A percentile compares a stretch with the other conserved stretches of the same genome.
These are phyloP conservation scores for Heptranchias perlo DNA, from an alignment of 2,113 vertebrate species.

Conservation along the genomic window DNA sequence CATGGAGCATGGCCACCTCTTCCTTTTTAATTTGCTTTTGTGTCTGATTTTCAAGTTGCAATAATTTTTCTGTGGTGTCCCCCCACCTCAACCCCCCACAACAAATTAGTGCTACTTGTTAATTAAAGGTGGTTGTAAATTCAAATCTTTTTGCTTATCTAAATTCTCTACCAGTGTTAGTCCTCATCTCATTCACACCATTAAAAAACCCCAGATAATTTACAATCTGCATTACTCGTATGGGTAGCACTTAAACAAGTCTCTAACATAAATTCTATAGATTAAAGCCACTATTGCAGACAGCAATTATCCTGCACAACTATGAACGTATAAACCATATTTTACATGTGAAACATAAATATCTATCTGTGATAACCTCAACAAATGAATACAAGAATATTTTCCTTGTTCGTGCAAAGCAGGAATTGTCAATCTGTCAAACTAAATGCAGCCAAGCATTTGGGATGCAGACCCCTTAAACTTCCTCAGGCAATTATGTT, in stretches of 20 bases:
- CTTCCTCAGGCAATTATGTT: neutral
- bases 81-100: no score
- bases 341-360: neutral
- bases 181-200: neutral
- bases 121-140: neutral
- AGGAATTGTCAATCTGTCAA: neutral
- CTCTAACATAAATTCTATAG: neutral
- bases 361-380: neutral
- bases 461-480: neutral
- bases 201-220: neutral
- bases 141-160: neutral
- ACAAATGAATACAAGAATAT: neutral
- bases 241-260: neutral
- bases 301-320: neutral
- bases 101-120: neutral
- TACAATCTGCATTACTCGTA: neutral
- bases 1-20: neutral
- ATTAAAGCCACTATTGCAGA: neutral
- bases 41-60: neutral
- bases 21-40: neutral
- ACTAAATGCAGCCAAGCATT: neutral
- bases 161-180: neutral
- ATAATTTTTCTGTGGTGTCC: neutral
- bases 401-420: neutral
- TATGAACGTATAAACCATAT: neutral